These are phyloP conservation scores for Chymomyza caudatula DNA, from an alignment of 2,888 invertebrate species.

Conservation along the genomic window DNA sequence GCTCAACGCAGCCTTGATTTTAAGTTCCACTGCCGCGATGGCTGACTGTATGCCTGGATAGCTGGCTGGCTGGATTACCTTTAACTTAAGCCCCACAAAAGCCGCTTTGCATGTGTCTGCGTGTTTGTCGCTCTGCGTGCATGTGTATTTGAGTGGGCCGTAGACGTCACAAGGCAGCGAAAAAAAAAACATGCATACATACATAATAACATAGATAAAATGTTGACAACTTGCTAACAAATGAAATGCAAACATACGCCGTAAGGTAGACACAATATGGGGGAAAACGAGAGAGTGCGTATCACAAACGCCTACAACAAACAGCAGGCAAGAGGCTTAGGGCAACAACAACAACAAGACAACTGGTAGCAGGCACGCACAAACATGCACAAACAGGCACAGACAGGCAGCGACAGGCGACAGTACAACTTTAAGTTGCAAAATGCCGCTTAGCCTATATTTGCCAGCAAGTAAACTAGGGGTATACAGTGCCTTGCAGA, in stretches of 20 bases:
- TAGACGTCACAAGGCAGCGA: background rate
- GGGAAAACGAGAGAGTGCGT: background rate
- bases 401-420: background rate
- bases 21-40: background rate
- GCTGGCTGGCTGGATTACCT: constrained; percentile 13
- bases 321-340: background rate
- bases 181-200: background rate
- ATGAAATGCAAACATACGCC: constrained; percentile 47
- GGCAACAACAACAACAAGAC: background rate
- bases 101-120: background rate
- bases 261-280: constrained; percentile 20
- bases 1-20: background rate
- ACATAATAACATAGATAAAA: constrained; percentile 40
- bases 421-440: background rate
- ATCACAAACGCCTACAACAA: background rate
- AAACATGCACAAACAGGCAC: constrained; percentile 9
- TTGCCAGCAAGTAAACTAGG: constrained; percentile 7
- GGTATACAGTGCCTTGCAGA: constrained; percentile 1
- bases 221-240: constrained; percentile 48
- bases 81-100: constrained; percentile 9
- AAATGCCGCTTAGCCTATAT: constrained; percentile 40
- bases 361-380: background rate
- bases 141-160: background rate
- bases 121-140: background rate
- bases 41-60: background rate